These are phyloP conservation scores for Cinara cedri DNA, from an alignment of 2,888 invertebrate genomes.

Conservation along the genomic window DNA sequence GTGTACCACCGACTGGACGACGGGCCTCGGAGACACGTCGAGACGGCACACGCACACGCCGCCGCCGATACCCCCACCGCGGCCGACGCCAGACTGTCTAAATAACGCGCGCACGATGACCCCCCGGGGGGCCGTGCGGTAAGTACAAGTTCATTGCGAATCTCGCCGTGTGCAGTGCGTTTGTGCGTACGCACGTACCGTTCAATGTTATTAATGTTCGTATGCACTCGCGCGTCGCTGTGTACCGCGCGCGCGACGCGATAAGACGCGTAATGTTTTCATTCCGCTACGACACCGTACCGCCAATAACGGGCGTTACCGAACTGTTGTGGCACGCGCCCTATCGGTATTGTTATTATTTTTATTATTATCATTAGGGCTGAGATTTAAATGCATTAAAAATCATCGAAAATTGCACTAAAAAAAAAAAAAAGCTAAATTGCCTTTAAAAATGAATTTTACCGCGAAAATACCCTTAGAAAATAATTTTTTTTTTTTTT, in stretches of 20 bases:
- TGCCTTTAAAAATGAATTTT: too few relatives aligned
- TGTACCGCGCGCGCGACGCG: neutral
- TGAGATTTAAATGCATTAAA: too few relatives aligned
- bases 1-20: conserved; percentile 55
- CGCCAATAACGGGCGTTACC: too few relatives aligned
- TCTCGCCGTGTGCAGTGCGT: conserved; percentile 10
- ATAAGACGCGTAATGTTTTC: neutral
- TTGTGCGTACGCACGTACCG: neutral
- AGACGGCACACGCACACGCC: conserved; percentile 38
- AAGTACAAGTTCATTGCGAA: conserved; percentile 48
- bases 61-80: conserved; percentile 25
- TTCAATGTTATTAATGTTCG: too few relatives aligned
- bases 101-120: conserved; percentile 44
- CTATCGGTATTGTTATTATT: neutral
- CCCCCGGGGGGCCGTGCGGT: neutral
- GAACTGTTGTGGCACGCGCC: too few relatives aligned
- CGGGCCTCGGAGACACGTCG: conserved; percentile 18
- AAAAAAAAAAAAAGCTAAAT: too few relatives aligned
- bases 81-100: conserved; percentile 54
- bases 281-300: too few relatives aligned
- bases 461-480: too few relatives aligned
- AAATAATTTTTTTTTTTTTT: too few relatives aligned
- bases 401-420: too few relatives aligned
- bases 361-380: neutral
- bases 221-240: neutral